These are phyloP conservation scores for Varroa destructor DNA, from an alignment of 1,140 invertebrate genomes.

Conservation along the genomic window DNA sequence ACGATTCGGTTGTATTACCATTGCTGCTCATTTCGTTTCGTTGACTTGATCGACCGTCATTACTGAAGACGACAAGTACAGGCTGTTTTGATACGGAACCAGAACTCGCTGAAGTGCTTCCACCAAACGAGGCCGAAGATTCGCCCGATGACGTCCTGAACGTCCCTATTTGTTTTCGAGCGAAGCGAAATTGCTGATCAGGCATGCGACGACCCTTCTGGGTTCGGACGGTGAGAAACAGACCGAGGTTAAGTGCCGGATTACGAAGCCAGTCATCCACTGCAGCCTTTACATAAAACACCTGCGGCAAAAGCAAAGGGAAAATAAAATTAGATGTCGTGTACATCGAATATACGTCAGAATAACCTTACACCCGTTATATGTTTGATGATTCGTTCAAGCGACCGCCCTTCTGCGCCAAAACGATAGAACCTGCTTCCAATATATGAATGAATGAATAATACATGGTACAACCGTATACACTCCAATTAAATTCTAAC, in stretches of 20 bases:
- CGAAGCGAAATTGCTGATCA: conserved; percentile 23
- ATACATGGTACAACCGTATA: not conserved
- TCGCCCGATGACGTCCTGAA: not conserved
- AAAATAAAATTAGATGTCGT: not conserved
- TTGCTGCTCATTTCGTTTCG: too few species aligned
- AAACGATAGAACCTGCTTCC: not conserved
- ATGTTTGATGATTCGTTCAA: conserved; percentile 1
- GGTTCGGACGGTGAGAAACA: conserved; percentile 33
- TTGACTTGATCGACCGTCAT: conserved; percentile 36
- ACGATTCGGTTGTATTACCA: too few species aligned
- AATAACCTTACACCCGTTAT: not conserved
- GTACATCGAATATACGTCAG: too few species aligned
- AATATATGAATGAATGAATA: not conserved
- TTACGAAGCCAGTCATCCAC: conserved; percentile 43
- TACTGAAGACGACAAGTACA: conserved; percentile 42
- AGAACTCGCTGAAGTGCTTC: not conserved
- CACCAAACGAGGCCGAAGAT: not conserved
- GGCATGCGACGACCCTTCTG: conserved; percentile 20
- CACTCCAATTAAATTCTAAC: not conserved
- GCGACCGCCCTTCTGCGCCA: not conserved
- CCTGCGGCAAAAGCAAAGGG: conserved; percentile 36
- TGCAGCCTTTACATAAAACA: conserved; percentile 45
- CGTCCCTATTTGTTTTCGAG: conserved; percentile 1
- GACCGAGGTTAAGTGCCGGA: conserved; percentile 37
- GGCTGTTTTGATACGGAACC: conserved; percentile 41